Percentiles rank a stretch among this genome's conserved stretches.
Conservation (phyloP, 2,113 vertebrate genomes). For the Chitala chitala region DNA sequence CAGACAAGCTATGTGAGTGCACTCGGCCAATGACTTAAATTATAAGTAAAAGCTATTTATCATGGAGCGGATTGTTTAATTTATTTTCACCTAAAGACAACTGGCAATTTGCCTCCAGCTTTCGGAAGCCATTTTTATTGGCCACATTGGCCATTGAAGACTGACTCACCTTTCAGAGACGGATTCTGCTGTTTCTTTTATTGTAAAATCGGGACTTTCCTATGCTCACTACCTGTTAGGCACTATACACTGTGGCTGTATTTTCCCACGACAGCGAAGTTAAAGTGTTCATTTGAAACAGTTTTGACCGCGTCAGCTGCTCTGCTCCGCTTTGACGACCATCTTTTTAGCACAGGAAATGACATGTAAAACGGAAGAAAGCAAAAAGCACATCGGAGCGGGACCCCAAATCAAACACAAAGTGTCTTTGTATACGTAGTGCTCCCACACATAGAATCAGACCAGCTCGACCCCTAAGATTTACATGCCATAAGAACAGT, state of each 20-base stretch:
- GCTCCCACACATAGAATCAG: no score
- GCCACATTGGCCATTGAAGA: constrained; percentile 75
- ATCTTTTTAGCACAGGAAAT: constrained; percentile 95
- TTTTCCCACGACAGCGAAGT: constrained; percentile 54
- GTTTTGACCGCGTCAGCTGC: constrained; percentile 64
- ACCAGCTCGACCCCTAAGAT: no score
- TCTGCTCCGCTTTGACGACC: constrained; percentile 82
- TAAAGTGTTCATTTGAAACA: constrained; percentile 52
- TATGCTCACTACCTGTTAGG: constrained; percentile 30
- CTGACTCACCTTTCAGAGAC: constrained; percentile 69
- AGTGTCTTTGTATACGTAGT: neutral
- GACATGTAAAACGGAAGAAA: constrained; percentile 89
- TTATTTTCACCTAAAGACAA: constrained; percentile 36
- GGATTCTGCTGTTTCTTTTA: constrained; percentile 16
- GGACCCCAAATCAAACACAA: constrained; percentile 56
- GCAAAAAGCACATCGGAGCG: constrained; percentile 51
- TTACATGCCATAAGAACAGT: no score
- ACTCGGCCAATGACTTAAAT: neutral
- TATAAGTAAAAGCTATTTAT: neutral
- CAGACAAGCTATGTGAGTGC: neutral
- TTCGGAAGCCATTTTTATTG: constrained; percentile 78
- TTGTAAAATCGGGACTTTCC: constrained; percentile 20
- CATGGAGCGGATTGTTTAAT: constrained; percentile 40
- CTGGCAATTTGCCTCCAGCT: constrained; percentile 55
- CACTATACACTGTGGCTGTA: constrained; percentile 24